Conservation (phyloP, 2,113 vertebrate genomes). For the Sminthopsis crassicaudata region DNA sequence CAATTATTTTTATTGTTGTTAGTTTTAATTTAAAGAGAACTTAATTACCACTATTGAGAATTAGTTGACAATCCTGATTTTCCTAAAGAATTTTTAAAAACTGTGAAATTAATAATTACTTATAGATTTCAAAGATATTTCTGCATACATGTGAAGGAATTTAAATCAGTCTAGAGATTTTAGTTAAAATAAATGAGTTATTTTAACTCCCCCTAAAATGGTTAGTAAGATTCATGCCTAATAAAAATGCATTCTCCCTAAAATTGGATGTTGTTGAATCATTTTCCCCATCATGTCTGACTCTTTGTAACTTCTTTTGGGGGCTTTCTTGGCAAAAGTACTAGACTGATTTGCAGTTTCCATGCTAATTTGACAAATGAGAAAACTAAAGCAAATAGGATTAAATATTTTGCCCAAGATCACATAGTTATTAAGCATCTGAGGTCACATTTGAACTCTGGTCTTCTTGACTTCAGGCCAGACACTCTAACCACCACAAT, state of each 20-base stretch:
- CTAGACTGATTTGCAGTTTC: neutral
- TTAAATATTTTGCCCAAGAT: neutral
- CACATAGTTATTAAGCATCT: neutral
- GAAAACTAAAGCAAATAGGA: neutral
- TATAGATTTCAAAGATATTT: constrained; percentile 21
- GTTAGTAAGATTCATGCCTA: neutral
- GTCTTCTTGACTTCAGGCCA: neutral
- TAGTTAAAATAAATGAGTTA: neutral
- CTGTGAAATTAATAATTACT: constrained; percentile 21
- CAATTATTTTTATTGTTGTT: neutral
- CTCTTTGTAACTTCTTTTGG: neutral
- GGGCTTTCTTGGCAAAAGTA: neutral
- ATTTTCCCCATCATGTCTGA: neutral
- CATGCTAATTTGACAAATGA: neutral
- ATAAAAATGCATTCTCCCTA: neutral
- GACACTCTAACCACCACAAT: neutral
- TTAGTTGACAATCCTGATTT: neutral
- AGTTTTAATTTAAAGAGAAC: neutral
- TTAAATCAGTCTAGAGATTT: neutral
- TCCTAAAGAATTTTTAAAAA: neutral
- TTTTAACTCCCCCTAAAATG: neutral
- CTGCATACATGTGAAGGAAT: neutral
- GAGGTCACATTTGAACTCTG: neutral
- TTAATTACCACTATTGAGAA: neutral
- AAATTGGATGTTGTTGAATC: neutral